Conservation (phyloP, 2,113 vertebrate genomes). For the Pollimyrus isidori region DNA sequence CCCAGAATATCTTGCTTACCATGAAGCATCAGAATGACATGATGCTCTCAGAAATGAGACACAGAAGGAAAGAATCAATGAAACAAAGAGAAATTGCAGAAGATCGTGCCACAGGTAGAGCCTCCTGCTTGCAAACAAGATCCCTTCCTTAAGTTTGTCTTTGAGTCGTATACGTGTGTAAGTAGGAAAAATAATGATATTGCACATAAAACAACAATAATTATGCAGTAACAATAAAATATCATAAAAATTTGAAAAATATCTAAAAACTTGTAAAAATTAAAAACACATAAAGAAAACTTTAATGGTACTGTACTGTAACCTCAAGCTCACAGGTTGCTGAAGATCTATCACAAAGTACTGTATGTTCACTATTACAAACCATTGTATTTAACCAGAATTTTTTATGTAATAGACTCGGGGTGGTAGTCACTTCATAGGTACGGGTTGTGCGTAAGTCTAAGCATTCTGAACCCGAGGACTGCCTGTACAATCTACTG, state of each 20-base stretch:
- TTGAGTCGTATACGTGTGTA: not conserved
- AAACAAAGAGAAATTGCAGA: not conserved
- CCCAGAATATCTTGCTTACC: not conserved
- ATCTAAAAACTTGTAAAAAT: too few species aligned
- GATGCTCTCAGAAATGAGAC: not conserved
- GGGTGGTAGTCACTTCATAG: not conserved
- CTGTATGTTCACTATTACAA: not conserved
- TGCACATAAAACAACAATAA: not conserved
- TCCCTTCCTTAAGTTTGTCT: not conserved
- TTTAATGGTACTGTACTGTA: not conserved
- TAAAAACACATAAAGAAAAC: not conserved
- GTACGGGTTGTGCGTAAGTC: not conserved
- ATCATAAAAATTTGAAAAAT: too few species aligned
- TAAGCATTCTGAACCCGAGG: not conserved
- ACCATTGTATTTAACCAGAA: not conserved
- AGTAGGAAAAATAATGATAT: not conserved
- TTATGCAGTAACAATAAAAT: not conserved
- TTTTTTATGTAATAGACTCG: not conserved
- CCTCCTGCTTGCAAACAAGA: not conserved
- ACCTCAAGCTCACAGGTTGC: not conserved
- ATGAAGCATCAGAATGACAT: not conserved
- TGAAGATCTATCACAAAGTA: not conserved
- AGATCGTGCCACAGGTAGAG: not conserved
- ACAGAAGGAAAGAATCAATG: not conserved
- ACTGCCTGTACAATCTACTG: not conserved